These are phyloP conservation scores for Fratercula arctica DNA, from an alignment of 2,797 vertebrate species.

Conservation along the genomic window DNA sequence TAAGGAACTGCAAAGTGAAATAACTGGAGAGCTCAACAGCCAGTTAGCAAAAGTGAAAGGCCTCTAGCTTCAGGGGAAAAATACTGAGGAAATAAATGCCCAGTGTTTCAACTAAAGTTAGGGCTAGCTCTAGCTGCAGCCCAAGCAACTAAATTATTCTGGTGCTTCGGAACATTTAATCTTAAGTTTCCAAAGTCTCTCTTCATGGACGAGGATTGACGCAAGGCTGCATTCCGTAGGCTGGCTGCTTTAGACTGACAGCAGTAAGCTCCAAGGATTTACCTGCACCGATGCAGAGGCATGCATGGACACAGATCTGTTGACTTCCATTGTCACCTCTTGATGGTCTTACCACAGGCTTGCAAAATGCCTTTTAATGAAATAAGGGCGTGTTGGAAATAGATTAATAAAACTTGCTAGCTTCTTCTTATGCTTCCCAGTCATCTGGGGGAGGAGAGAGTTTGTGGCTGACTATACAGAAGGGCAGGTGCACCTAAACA, in stretches of 20 bases:
- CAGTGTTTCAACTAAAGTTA: background rate
- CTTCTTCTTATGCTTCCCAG: background rate
- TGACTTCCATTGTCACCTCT: background rate
- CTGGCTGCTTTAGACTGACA: background rate
- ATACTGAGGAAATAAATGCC: background rate
- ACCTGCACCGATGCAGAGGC: background rate
- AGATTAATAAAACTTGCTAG: background rate
- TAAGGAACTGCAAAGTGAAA: background rate
- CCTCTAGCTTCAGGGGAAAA: background rate
- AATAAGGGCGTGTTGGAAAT: background rate
- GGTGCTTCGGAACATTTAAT: background rate
- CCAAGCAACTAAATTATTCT: background rate
- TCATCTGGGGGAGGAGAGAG: background rate
- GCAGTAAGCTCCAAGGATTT: background rate
- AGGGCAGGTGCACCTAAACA: background rate
- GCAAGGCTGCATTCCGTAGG: background rate
- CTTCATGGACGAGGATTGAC: background rate
- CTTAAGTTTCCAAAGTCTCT: background rate
- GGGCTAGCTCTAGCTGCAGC: background rate
- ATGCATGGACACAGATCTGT: rapidly evolving
- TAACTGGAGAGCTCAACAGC: background rate
- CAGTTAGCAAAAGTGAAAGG: background rate
- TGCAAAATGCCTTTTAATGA: background rate
- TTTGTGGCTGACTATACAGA: background rate
- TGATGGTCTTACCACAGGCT: background rate